Evolutionary conservation across 2,797 vertebrate genomes (phyloP).

Genomic region (Cyprinella venusta): DNA sequence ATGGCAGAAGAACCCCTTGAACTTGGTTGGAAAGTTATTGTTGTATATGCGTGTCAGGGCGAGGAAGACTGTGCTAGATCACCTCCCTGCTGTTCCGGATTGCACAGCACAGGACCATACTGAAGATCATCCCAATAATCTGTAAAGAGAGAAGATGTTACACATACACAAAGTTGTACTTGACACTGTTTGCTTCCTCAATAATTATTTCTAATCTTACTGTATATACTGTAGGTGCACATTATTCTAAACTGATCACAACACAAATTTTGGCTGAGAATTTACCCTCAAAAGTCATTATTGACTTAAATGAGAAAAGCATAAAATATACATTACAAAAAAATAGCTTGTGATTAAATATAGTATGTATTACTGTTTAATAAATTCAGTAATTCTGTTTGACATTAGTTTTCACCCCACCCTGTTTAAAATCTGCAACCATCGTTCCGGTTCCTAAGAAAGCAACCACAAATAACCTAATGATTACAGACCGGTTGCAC

Average conservation of each 20-base stretch:
- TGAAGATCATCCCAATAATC: constrained; percentile 99
- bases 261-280: too few species aligned
- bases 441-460: too few species aligned
- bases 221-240: not conserved
- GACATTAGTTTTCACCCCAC: too few species aligned
- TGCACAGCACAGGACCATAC: constrained; percentile 96
- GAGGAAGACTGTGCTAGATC: constrained; percentile 77
- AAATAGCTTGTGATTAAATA: not conserved
- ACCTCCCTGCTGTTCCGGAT: constrained; percentile 93
- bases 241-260: not conserved
- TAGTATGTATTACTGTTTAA: not conserved
- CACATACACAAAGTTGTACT: not conserved
- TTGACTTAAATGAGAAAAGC: not conserved
- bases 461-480: too few species aligned
- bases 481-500: too few species aligned
- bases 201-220: not conserved
- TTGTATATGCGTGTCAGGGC: constrained; percentile 13
- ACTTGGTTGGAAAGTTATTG: constrained; percentile 61
- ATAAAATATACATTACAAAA: not conserved
- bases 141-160: constrained; percentile 63
- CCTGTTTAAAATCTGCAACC: too few species aligned
- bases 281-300: not conserved
- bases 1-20: constrained; percentile 25
- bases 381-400: too few species aligned
- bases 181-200: not conserved